Evolutionary conservation across 2,888 invertebrate genomes (phyloP).

Genomic region (Thymelicus acteon): DNA sequence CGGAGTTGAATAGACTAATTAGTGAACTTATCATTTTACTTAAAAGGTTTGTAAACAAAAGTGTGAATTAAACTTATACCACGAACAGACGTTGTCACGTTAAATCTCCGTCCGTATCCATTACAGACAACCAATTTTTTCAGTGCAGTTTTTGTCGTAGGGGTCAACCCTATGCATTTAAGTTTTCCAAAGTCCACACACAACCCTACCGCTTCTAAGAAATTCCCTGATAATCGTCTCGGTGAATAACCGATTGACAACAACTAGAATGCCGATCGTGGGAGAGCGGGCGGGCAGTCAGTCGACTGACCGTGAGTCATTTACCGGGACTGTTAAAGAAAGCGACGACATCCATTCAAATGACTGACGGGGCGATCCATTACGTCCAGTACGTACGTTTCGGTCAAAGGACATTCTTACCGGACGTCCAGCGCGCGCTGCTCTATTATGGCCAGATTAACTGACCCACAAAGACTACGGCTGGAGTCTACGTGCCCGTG

Average conservation of each 20-base stretch:
- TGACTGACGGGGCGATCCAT: neutral
- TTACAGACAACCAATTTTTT: too few species aligned
- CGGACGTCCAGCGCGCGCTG: constrained; percentile 28
- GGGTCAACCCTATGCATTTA: neutral
- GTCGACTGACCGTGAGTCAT: neutral
- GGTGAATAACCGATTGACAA: too few species aligned
- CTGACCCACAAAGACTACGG: constrained; percentile 54
- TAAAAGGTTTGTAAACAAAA: too few species aligned
- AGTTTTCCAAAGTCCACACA: neutral
- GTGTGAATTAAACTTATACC: too few species aligned
- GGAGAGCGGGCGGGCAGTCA: too few species aligned
- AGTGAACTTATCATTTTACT: too few species aligned
- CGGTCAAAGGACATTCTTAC: constrained; percentile 30
- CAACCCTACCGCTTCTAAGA: neutral
- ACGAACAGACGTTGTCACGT: too few species aligned
- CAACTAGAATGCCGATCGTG: too few species aligned
- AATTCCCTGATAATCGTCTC: too few species aligned
- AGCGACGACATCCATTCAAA: neutral
- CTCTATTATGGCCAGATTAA: constrained; percentile 47
- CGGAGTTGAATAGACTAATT: too few species aligned
- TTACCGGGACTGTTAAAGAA: constrained; percentile 2
- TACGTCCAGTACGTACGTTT: constrained; percentile 32
- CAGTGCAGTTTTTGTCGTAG: neutral
- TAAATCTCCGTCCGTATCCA: too few species aligned
- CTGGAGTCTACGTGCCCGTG: constrained; percentile 52